A percentile compares a stretch with the other conserved stretches of the same genome.
Conservation (phyloP, 2,797 vertebrate species). For the Chanos chanos region DNA sequence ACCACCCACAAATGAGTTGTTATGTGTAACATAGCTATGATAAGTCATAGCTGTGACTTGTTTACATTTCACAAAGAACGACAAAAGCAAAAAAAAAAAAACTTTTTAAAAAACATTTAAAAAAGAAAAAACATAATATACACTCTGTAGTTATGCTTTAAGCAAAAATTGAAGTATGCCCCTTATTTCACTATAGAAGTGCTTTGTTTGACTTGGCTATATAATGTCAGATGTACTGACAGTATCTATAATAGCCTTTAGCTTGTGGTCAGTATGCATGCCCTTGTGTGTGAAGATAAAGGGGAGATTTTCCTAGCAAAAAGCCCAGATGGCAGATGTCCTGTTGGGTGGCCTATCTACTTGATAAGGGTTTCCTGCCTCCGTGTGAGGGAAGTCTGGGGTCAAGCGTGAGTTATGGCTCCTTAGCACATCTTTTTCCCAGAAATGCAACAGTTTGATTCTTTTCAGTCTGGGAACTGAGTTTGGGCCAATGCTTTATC, state of each 20-base stretch:
- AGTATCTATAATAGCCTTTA: conserved; percentile 29
- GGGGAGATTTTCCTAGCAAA: conserved; percentile 52
- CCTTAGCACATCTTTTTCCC: conserved; percentile 38
- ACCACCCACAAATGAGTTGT: too few relatives aligned
- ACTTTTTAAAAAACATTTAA: too few relatives aligned
- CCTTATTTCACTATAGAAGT: too few relatives aligned
- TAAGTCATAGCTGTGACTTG: too few relatives aligned
- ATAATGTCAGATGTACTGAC: conserved; percentile 15
- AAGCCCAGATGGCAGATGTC: conserved; percentile 56
- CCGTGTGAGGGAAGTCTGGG: conserved; percentile 40
- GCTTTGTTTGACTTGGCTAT: background rate
- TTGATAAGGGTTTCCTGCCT: conserved; percentile 47
- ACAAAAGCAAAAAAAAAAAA: too few relatives aligned
- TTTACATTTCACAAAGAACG: too few relatives aligned
- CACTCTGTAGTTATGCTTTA: too few relatives aligned
- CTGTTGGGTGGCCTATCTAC: conserved; percentile 47
- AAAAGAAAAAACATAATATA: too few relatives aligned
- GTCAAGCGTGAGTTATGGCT: conserved; percentile 30
- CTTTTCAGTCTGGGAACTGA: too few relatives aligned
- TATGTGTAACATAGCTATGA: too few relatives aligned
- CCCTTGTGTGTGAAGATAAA: conserved; percentile 61
- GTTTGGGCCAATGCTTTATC: too few relatives aligned
- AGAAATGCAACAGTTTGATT: conserved; percentile 30
- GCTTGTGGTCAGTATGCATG: conserved; percentile 32
- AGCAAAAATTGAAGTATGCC: too few relatives aligned